A percentile compares a stretch with the other conserved stretches of the same genome.
Evolutionary conservation across 2,113 vertebrate genomes (phyloP).

Genomic region (Oryzias curvinotus): DNA sequence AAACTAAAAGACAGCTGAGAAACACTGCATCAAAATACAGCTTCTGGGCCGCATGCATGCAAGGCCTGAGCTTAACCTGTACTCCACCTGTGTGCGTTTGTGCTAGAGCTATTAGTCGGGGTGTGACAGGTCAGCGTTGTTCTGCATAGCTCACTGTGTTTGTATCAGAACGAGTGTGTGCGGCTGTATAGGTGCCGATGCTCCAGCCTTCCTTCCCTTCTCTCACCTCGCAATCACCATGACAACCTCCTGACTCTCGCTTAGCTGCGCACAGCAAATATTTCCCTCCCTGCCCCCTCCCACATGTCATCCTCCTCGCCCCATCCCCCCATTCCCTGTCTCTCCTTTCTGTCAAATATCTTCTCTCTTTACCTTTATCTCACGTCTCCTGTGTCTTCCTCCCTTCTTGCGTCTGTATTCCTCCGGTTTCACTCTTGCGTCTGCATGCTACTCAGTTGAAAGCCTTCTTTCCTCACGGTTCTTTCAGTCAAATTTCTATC

Average conservation of each 20-base stretch:
- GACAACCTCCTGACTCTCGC: slow-evolving; percentile 79
- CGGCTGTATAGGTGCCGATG: slow-evolving; percentile 60
- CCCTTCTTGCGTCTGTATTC: background rate
- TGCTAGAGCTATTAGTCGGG: slow-evolving; percentile 17
- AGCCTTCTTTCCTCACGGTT: slow-evolving; percentile 42
- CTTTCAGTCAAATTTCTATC: slow-evolving; percentile 34
- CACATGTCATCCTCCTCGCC: slow-evolving; percentile 41
- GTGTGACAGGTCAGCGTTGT: slow-evolving; percentile 39
- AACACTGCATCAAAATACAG: slow-evolving; percentile 36
- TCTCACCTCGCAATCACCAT: slow-evolving; percentile 76
- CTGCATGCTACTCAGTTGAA: slow-evolving; percentile 52
- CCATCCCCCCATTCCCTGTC: slow-evolving; percentile 27
- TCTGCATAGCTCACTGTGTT: slow-evolving; percentile 35
- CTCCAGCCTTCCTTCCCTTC: slow-evolving; percentile 46
- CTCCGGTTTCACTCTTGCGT: slow-evolving; percentile 29
- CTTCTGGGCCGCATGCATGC: slow-evolving; percentile 7
- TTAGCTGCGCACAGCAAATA: slow-evolving; percentile 63
- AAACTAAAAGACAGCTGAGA: slow-evolving; percentile 34
- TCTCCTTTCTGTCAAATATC: slow-evolving; percentile 40
- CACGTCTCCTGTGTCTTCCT: slow-evolving; percentile 20
- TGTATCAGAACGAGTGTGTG: background rate
- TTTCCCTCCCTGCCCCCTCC: slow-evolving; percentile 69
- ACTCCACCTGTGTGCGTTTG: slow-evolving; percentile 20
- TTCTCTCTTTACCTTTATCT: slow-evolving; percentile 54
- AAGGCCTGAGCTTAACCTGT: slow-evolving; percentile 4